A percentile compares a stretch with the other conserved stretches of the same genome.
Conservation (phyloP, 2,797 vertebrate genomes). For the Alauda arvensis region DNA sequence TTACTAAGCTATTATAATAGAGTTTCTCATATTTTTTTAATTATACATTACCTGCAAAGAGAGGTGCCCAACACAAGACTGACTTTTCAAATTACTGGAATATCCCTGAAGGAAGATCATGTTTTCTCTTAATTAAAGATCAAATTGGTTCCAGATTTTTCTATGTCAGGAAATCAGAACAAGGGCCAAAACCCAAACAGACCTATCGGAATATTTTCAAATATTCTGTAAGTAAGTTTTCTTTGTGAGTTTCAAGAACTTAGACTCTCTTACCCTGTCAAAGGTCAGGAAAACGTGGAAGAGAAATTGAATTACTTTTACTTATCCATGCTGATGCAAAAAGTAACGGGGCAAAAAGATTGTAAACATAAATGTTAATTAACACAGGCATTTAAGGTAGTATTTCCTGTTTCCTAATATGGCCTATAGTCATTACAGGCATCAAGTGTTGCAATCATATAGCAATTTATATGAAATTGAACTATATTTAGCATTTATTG, state of each 20-base stretch:
- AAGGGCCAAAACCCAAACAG: not conserved
- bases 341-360: not conserved
- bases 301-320: not conserved
- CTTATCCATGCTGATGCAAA: not conserved
- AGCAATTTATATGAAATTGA: not conserved
- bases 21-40: slow-evolving; percentile 57
- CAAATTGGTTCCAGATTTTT: not conserved
- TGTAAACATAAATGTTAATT: not conserved
- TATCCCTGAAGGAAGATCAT: not conserved
- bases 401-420: not conserved
- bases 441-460: not conserved
- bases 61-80: slow-evolving; percentile 44
- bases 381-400: not conserved
- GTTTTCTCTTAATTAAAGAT: not conserved
- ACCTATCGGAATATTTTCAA: not conserved
- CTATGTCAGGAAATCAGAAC: not conserved
- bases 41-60: slow-evolving; percentile 48
- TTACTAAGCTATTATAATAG: slow-evolving; percentile 60
- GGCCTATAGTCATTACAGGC: not conserved
- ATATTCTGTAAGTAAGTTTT: not conserved
- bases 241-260: not conserved
- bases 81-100: not conserved
- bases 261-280: not conserved
- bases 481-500: not conserved
- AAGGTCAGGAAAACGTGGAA: not conserved